phyloP scores from a whole-genome alignment of 37 sponge, comb jelly and placozoan species.

The Halichondria panicea region DNA sequence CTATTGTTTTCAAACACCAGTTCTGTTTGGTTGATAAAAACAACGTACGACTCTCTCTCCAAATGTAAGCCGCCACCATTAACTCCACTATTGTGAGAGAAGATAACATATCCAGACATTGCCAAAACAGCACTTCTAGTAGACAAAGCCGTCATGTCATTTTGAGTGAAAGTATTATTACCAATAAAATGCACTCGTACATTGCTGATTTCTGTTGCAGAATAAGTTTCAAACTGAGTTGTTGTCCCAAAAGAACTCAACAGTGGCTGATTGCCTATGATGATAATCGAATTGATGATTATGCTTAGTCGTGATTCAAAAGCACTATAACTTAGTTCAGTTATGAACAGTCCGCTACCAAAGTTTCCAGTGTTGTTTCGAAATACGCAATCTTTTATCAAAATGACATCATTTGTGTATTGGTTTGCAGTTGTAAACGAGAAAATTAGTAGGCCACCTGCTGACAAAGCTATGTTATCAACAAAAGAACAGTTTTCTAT shows the following conservation, averaged over 20 bases:
- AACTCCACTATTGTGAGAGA: slow-evolving; percentile 11
- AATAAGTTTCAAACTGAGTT: too few species aligned
- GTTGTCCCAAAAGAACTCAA: too few species aligned
- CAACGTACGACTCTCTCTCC: slow-evolving; percentile 4
- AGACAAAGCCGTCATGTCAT: not conserved
- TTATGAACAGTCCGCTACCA: slow-evolving; percentile 8
- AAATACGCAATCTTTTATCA: slow-evolving; percentile 9
- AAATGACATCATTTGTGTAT: not conserved
- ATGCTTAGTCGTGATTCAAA: slow-evolving; percentile 11
- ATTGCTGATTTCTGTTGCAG: too few species aligned
- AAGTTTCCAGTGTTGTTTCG: not conserved
- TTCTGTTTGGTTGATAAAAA: slow-evolving; percentile 5
- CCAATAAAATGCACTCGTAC: too few species aligned
- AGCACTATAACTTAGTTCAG: slow-evolving; percentile 10
- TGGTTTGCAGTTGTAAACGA: not conserved
- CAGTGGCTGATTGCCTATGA: slow-evolving; percentile 4
- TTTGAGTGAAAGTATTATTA: not conserved
- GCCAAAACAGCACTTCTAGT: not conserved
- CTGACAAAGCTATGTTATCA: not conserved
- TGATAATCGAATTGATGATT: not conserved
- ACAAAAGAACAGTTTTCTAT: not conserved
- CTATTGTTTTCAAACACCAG: slow-evolving; percentile 1
- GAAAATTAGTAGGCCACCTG: not conserved
- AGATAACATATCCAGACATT: not conserved
- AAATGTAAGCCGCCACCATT: slow-evolving; percentile 22